Evolutionary conservation across 1,140 invertebrate species (phyloP).

Genomic region (Saxidomus purpurata): DNA sequence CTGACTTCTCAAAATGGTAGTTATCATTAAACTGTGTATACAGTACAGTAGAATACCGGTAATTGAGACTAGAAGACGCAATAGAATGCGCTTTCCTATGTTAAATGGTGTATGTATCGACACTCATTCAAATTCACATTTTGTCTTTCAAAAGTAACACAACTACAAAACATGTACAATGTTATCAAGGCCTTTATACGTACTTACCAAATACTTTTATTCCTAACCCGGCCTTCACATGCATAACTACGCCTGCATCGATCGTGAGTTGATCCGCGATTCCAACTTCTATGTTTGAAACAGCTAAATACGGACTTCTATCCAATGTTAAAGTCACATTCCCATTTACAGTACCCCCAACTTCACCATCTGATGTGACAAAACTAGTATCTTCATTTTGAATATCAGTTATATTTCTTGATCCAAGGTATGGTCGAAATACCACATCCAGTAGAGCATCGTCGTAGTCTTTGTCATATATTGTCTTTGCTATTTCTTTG

Average conservation of each 20-base stretch:
- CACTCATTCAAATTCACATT: no score
- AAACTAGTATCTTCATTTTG: conserved; percentile 1
- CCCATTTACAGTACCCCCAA: conserved; percentile 13
- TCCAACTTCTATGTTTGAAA: conserved; percentile 19
- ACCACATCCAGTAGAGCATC: background rate
- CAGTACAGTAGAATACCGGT: no score
- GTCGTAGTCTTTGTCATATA: conserved; percentile 24
- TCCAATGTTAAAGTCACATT: background rate
- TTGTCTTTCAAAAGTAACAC: no score
- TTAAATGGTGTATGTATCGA: no score
- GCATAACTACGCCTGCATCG: background rate
- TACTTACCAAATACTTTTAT: background rate
- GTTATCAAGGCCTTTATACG: no score
- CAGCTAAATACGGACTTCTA: background rate
- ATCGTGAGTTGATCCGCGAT: background rate
- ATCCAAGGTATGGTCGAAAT: conserved; percentile 31
- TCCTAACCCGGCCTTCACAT: conserved; percentile 12
- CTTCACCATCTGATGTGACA: background rate
- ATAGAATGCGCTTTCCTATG: no score
- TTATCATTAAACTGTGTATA: no score
- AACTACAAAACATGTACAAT: no score
- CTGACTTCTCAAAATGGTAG: no score
- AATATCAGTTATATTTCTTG: conserved; percentile 23
- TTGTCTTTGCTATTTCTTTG: background rate
- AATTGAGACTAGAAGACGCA: no score